These are phyloP conservation scores for Prostheceraeus crozeri DNA, from an alignment of 2,888 invertebrate species.

Conservation along the genomic window DNA sequence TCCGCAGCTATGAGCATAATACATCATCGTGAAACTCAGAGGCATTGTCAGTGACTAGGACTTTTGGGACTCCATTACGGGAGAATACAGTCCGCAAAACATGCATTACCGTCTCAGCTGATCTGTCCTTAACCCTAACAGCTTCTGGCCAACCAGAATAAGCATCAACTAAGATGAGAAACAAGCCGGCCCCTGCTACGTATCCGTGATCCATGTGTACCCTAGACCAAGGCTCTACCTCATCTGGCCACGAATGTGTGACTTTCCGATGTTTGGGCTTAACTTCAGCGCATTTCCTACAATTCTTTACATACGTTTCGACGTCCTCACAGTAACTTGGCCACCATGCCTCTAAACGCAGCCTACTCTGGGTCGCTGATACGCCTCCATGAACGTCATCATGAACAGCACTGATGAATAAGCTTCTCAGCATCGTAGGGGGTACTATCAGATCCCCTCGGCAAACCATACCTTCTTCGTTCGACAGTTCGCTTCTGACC, in stretches of 20 bases:
- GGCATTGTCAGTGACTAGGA: conserved; percentile 34
- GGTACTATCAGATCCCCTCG: conserved; percentile 24
- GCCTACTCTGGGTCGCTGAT: conserved; percentile 12
- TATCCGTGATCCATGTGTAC: conserved; percentile 34
- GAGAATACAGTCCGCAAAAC: conserved; percentile 30
- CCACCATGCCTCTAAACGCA: conserved; percentile 30
- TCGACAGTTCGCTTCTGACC: conserved; percentile 21
- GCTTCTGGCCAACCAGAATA: conserved; percentile 32
- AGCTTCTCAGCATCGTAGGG: background rate
- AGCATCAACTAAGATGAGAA: conserved; percentile 31
- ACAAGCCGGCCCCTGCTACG: conserved; percentile 24
- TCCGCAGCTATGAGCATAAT: conserved; percentile 30
- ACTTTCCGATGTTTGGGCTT: too few species aligned
- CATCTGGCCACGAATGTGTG: conserved; percentile 25
- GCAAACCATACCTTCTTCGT: conserved; percentile 29
- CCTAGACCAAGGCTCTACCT: conserved; percentile 6
- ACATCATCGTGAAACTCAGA: conserved; percentile 29
- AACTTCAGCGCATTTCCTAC: too few species aligned
- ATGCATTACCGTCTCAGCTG: conserved; percentile 11
- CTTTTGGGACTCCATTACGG: conserved; percentile 32
- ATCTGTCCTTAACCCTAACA: conserved; percentile 16
- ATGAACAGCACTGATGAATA: conserved; percentile 15
- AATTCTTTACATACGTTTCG: too few species aligned
- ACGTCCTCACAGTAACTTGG: too few species aligned
- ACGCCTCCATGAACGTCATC: conserved; percentile 22